Evolutionary conservation across 2,888 invertebrate species (phyloP).

Genomic region (Nebria brevicollis): DNA sequence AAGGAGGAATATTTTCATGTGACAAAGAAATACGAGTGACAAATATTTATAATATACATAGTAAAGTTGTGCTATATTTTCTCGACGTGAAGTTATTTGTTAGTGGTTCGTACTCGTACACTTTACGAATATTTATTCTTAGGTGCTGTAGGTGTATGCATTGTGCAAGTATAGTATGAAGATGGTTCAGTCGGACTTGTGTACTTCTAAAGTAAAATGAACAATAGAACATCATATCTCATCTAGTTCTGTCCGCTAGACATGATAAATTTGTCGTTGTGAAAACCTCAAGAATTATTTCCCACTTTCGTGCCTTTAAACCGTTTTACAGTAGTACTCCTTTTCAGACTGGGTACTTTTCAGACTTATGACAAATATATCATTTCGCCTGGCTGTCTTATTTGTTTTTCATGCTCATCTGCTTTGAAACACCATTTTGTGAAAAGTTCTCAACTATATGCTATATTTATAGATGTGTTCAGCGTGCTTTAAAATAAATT

Average conservation of each 20-base stretch:
- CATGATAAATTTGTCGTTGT: constrained; percentile 43
- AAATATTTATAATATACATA: background rate
- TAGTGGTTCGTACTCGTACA: constrained; percentile 5
- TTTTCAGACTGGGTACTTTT: constrained; percentile 19
- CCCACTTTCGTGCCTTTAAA: constrained; percentile 30
- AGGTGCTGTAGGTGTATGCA: constrained; percentile 37
- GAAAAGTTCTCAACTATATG: constrained; percentile 15
- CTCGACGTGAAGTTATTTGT: constrained; percentile 6
- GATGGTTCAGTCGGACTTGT: constrained; percentile 21
- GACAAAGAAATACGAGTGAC: background rate
- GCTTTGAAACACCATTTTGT: constrained; percentile 21
- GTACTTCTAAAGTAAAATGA: constrained; percentile 25
- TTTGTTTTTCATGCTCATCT: background rate
- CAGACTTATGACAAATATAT: constrained; percentile 36
- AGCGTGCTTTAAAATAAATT: constrained; percentile 26
- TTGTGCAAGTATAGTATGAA: constrained; percentile 28
- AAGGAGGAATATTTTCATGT: background rate
- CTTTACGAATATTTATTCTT: constrained; percentile 36
- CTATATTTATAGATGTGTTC: constrained; percentile 27
- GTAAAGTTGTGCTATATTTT: constrained; percentile 6
- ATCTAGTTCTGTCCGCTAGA: constrained; percentile 42
- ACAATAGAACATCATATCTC: constrained; percentile 41
- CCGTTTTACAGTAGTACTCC: constrained; percentile 30
- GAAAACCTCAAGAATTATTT: constrained; percentile 39
- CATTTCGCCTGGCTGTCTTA: constrained; percentile 20